phyloP scores from a whole-genome alignment of 2,797 vertebrate species.

The Chlorospingus flavigularis region DNA sequence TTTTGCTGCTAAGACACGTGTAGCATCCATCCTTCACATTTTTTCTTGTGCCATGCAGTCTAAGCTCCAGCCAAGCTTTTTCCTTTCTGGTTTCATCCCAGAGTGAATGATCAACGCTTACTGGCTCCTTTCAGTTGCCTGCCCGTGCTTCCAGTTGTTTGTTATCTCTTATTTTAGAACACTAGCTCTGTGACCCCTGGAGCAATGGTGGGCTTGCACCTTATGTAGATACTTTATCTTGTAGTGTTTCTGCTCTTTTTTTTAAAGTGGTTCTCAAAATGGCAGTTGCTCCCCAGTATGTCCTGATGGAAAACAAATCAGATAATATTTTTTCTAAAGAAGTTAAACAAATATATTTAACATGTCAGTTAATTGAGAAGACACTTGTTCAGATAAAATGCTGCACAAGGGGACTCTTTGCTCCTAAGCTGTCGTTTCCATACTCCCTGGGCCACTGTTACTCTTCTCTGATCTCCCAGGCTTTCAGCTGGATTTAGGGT shows the following conservation, averaged over 20 bases:
- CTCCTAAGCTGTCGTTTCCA: not conserved
- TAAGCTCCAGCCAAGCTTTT: not conserved
- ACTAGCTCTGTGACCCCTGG: not conserved
- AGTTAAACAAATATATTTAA: not conserved
- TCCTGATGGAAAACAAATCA: not conserved
- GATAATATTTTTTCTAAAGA: not conserved
- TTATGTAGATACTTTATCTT: not conserved
- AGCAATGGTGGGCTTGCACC: not conserved
- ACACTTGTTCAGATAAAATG: not conserved
- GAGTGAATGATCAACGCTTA: not conserved
- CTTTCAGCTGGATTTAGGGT: not conserved
- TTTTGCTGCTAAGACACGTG: not conserved
- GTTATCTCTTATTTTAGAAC: not conserved
- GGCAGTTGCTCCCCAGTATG: not conserved
- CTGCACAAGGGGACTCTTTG: not conserved
- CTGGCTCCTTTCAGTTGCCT: not conserved
- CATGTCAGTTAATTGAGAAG: not conserved
- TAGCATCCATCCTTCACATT: not conserved
- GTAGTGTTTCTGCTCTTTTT: not conserved
- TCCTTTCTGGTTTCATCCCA: not conserved
- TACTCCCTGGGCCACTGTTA: not conserved
- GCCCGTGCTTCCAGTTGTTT: not conserved
- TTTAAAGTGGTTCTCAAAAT: not conserved
- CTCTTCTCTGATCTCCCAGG: not conserved
- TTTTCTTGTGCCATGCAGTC: not conserved